Conservation (phyloP, 2,888 invertebrate genomes). For the Idaea dimidiata region DNA sequence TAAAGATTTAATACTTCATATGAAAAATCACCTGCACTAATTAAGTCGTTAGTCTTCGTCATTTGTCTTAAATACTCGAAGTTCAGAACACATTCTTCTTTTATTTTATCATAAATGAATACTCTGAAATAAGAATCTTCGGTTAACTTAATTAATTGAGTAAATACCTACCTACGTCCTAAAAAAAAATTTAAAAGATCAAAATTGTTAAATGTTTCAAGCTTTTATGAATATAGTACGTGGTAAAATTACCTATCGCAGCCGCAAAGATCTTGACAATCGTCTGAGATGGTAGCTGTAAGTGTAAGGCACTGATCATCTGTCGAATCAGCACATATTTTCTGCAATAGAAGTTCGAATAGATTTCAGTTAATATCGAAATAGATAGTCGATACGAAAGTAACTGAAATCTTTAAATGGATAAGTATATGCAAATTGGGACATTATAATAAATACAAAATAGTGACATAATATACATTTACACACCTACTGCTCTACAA, state of each 20-base stretch:
- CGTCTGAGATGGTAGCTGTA: slow-evolving; percentile 17
- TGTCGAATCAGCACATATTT: not conserved
- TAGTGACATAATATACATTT: too few species aligned
- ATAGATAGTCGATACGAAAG: too few species aligned
- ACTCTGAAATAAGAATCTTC: slow-evolving; percentile 36
- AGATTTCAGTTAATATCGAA: too few species aligned
- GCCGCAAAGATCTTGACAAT: slow-evolving; percentile 49
- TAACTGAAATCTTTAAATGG: too few species aligned
- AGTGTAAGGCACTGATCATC: slow-evolving; percentile 5
- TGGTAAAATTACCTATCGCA: slow-evolving; percentile 45
- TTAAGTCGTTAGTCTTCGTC: slow-evolving; percentile 11
- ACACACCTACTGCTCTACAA: too few species aligned
- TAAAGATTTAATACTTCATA: too few species aligned
- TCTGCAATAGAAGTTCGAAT: too few species aligned
- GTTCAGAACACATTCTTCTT: slow-evolving; percentile 48
- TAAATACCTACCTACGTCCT: too few species aligned
- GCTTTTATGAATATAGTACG: not conserved
- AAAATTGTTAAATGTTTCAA: slow-evolving; percentile 12
- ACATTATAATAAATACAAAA: too few species aligned
- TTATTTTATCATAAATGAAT: slow-evolving; percentile 47
- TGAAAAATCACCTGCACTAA: not conserved
- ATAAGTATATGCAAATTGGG: too few species aligned
- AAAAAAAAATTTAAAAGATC: too few species aligned
- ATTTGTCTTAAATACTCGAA: slow-evolving; percentile 41
- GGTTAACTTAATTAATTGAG: too few species aligned